Conservation (phyloP, 2,113 vertebrate species). For the Lophochroa leadbeateri region DNA sequence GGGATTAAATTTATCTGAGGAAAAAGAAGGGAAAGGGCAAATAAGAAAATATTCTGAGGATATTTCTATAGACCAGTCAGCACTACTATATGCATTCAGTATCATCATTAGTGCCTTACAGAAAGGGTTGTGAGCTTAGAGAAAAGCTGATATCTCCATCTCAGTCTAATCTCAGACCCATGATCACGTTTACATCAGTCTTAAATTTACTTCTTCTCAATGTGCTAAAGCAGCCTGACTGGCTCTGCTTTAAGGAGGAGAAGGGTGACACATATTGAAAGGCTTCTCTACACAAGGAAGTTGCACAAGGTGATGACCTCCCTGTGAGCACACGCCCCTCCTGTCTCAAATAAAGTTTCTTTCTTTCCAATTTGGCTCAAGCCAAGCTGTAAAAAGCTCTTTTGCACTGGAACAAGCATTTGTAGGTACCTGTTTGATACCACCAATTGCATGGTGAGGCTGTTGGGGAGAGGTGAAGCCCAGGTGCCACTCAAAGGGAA, state of each 20-base stretch:
- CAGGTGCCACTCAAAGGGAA: background rate
- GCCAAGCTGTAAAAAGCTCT: background rate
- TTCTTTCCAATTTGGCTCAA: background rate
- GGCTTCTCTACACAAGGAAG: background rate
- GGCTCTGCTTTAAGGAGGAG: background rate
- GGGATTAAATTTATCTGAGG: background rate
- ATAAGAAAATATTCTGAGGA: background rate
- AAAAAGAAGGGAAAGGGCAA: background rate
- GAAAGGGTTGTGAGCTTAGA: background rate
- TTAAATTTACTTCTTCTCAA: background rate
- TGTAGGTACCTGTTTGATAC: background rate
- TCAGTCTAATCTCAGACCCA: background rate
- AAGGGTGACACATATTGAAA: background rate
- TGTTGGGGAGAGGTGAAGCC: background rate
- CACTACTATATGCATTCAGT: background rate
- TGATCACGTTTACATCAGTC: background rate
- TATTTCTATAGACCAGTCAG: background rate
- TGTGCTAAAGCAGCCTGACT: background rate
- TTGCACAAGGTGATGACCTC: background rate
- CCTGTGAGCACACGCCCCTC: background rate
- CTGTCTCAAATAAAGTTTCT: background rate
- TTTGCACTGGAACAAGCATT: background rate
- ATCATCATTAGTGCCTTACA: background rate
- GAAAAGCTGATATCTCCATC: background rate
- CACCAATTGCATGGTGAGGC: background rate